Conservation (phyloP, 30 jellyfish, hydroid and myxozoan species). For the Aurelia aurita complex sp. Pacific region DNA sequence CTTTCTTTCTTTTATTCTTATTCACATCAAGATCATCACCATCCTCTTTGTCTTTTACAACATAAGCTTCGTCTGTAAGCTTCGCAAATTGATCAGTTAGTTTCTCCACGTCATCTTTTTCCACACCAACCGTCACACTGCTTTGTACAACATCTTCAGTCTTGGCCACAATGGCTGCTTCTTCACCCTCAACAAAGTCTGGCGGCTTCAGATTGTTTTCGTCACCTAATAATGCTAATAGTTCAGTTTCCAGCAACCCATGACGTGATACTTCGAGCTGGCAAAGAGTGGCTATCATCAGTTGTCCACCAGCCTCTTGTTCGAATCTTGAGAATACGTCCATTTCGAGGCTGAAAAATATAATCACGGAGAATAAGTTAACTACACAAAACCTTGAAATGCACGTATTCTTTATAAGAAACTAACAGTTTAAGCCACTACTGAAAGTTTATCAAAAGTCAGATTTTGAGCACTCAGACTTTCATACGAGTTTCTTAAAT, state of each 20-base stretch:
- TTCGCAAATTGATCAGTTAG: slow-evolving; percentile 48
- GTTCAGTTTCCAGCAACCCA: slow-evolving; percentile 71
- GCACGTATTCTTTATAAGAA: no score
- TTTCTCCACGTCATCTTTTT: slow-evolving; percentile 27
- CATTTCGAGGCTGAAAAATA: slow-evolving; percentile 52
- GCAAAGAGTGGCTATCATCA: slow-evolving; percentile 64
- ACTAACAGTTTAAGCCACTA: no score
- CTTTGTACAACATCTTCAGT: no score
- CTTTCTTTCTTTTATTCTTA: slow-evolving; percentile 13
- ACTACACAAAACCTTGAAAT: not conserved
- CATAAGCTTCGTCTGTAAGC: slow-evolving; percentile 73
- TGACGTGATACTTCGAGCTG: slow-evolving; percentile 72
- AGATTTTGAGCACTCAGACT: no score
- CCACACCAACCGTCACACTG: slow-evolving; percentile 1
- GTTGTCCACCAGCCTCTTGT: slow-evolving; percentile 61
- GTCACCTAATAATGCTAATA: slow-evolving; percentile 50
- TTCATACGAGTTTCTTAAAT: no score
- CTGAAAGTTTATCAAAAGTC: no score
- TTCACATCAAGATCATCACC: not conserved
- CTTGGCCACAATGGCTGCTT: not conserved
- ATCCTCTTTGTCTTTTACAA: slow-evolving; percentile 41
- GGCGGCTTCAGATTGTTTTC: slow-evolving; percentile 35
- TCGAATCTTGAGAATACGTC: slow-evolving; percentile 70
- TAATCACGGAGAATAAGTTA: not conserved
- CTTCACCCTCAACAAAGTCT: slow-evolving; percentile 30